These are phyloP conservation scores for Euglossa dilemma DNA, from an alignment of 1,140 invertebrate species.

Conservation along the genomic window DNA sequence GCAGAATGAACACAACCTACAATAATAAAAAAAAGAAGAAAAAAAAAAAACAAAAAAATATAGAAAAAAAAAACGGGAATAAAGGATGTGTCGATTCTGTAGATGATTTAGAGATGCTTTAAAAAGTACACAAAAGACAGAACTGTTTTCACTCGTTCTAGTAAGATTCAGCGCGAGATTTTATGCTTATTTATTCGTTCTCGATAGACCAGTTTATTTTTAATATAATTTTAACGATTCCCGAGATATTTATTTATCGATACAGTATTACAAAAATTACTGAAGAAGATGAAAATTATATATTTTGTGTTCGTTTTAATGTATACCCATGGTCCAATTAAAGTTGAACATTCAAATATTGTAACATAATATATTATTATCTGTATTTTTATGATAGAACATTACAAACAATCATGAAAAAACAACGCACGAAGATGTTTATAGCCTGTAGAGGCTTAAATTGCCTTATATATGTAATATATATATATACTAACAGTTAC, in stretches of 20 bases:
- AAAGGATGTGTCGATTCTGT: constrained; percentile 53
- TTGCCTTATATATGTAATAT: constrained; percentile 51
- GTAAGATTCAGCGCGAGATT: constrained; percentile 14
- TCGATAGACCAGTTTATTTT: constrained; percentile 10
- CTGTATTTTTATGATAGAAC: constrained; percentile 50
- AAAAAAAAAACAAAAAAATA: not conserved
- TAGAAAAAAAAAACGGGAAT: not conserved
- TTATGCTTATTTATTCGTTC: constrained; percentile 11
- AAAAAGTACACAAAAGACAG: not conserved
- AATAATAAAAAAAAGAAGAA: not conserved
- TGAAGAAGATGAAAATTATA: not conserved
- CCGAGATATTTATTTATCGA: constrained; percentile 35
- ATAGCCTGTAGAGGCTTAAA: constrained; percentile 59
- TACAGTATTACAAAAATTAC: constrained; percentile 41
- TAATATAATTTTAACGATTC: constrained; percentile 18
- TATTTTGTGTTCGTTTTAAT: constrained; percentile 38
- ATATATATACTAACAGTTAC: constrained; percentile 50
- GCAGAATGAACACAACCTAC: constrained; percentile 48
- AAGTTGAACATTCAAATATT: constrained; percentile 53
- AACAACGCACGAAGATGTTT: constrained; percentile 41
- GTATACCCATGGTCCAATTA: constrained; percentile 51
- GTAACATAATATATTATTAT: constrained; percentile 39
- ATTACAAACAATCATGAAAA: constrained; percentile 32
- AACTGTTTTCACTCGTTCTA: constrained; percentile 29
- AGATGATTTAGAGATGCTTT: constrained; percentile 58